Conservation (phyloP, 2,888 invertebrate genomes). For the Trileptium ribeirensis region DNA sequence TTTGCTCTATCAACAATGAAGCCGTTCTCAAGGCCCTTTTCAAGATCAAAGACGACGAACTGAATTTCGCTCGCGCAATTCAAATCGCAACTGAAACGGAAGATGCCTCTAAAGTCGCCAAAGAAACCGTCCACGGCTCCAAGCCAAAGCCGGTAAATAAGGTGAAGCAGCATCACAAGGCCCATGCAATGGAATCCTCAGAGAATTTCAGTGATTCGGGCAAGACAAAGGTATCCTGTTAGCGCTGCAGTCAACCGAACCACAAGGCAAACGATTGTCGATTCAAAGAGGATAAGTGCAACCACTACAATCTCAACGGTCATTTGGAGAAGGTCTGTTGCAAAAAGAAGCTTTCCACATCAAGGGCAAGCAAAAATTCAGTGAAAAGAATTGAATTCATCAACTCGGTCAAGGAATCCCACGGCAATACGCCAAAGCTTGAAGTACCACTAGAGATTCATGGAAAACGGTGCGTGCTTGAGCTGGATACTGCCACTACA, state of each 20-base stretch:
- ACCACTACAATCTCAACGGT: neutral
- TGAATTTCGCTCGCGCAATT: slow-evolving; percentile 28
- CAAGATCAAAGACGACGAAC: slow-evolving; percentile 32
- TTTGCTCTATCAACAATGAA: slow-evolving; percentile 30
- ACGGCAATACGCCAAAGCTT: slow-evolving; percentile 18
- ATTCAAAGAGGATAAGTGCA: neutral
- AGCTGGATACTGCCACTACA: slow-evolving; percentile 25
- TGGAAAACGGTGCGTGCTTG: slow-evolving; percentile 7
- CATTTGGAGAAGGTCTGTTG: slow-evolving; percentile 12
- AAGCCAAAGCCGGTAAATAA: neutral
- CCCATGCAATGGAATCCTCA: no score
- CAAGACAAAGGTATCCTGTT: no score
- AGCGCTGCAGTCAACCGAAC: neutral
- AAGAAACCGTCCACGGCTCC: neutral
- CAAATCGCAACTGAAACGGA: slow-evolving; percentile 34
- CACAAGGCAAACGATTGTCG: neutral
- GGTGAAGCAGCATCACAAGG: no score
- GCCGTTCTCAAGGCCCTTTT: slow-evolving; percentile 33
- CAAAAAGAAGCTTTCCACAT: no score
- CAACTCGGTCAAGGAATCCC: neutral
- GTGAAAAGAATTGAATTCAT: neutral
- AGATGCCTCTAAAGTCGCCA: slow-evolving; percentile 28
- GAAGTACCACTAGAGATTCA: slow-evolving; percentile 23
- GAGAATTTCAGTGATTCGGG: no score
- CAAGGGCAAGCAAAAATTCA: no score